These are phyloP conservation scores for Nymphalis io DNA, from an alignment of 1,140 invertebrate species.

Conservation along the genomic window DNA sequence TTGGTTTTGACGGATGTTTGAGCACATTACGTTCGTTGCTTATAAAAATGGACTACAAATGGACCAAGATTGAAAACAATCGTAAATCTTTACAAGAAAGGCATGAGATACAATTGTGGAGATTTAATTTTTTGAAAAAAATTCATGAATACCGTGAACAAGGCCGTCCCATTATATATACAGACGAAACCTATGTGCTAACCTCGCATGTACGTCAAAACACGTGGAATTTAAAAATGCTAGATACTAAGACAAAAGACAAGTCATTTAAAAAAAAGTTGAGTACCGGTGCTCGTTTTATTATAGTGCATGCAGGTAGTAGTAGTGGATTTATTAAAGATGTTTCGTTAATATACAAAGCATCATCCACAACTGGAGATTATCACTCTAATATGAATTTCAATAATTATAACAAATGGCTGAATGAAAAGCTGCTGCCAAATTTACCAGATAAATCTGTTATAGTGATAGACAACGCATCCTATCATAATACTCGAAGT, in stretches of 20 bases:
- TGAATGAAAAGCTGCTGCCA: constrained; percentile 34
- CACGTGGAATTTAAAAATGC: not conserved
- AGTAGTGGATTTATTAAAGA: constrained; percentile 40
- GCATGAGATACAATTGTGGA: constrained; percentile 18
- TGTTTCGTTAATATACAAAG: constrained; percentile 38
- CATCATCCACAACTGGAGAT: constrained; percentile 36
- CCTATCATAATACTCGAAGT: constrained; percentile 31
- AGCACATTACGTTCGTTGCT: not conserved
- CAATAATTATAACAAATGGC: constrained; percentile 41
- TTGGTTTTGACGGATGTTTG: constrained; percentile 11
- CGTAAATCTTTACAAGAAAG: constrained; percentile 26
- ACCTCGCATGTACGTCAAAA: constrained; percentile 13
- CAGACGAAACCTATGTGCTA: constrained; percentile 29
- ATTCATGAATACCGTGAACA: constrained; percentile 18
- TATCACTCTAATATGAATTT: constrained; percentile 44
- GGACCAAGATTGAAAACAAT: constrained; percentile 28
- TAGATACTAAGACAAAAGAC: constrained; percentile 6
- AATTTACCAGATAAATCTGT: constrained; percentile 32
- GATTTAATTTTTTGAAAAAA: constrained; percentile 34
- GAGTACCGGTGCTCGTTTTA: constrained; percentile 30
- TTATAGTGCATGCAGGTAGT: constrained; percentile 39
- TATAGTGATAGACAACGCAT: constrained; percentile 31
- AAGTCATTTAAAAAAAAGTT: constrained; percentile 10
- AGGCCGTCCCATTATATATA: constrained; percentile 34
- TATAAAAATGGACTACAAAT: constrained; percentile 26